These are phyloP conservation scores for Meloidogyne hapla DNA, from an alignment of 1,140 invertebrate species.

Conservation along the genomic window DNA sequence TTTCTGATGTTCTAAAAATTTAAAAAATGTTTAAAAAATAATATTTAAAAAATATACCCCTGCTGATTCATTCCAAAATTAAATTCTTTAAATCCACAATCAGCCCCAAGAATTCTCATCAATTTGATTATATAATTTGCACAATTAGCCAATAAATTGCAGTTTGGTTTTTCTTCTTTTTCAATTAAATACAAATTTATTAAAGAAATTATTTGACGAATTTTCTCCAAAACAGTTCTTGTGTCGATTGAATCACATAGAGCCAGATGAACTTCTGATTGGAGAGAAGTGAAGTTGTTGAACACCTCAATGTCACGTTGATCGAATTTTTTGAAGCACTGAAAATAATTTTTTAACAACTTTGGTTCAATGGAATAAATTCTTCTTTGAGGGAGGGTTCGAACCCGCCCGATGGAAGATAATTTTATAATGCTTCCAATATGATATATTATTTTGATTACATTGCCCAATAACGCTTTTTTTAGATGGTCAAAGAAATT, in stretches of 20 bases:
- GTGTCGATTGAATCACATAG: constrained; percentile 95
- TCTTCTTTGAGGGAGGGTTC: no score
- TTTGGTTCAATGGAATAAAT: background rate
- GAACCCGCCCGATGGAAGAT: no score
- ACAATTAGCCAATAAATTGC: constrained; percentile 67
- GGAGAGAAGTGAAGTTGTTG: constrained; percentile 71
- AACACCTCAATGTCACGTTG: constrained; percentile 21
- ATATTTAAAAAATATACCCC: constrained; percentile 19
- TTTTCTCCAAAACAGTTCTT: constrained; percentile 75
- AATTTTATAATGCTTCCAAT: no score
- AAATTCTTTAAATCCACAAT: constrained; percentile 73
- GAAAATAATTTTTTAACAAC: background rate
- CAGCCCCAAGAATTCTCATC: constrained; percentile 83
- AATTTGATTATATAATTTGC: constrained; percentile 79
- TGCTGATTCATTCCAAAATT: constrained; percentile 74
- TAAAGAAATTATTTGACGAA: constrained; percentile 78
- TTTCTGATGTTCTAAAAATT: constrained; percentile 30
- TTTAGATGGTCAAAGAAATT: background rate
- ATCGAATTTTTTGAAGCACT: constrained; percentile 40
- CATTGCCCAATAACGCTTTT: no score
- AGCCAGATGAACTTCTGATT: constrained; percentile 77
- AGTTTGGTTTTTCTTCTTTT: constrained; percentile 61
- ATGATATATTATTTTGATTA: no score
- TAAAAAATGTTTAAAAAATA: constrained; percentile 14
- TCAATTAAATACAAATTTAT: constrained; percentile 82